A percentile compares a stretch with the other conserved stretches of the same genome.
Conservation (phyloP, 2,113 vertebrate species). For the Phalacrocorax brasilianus region DNA sequence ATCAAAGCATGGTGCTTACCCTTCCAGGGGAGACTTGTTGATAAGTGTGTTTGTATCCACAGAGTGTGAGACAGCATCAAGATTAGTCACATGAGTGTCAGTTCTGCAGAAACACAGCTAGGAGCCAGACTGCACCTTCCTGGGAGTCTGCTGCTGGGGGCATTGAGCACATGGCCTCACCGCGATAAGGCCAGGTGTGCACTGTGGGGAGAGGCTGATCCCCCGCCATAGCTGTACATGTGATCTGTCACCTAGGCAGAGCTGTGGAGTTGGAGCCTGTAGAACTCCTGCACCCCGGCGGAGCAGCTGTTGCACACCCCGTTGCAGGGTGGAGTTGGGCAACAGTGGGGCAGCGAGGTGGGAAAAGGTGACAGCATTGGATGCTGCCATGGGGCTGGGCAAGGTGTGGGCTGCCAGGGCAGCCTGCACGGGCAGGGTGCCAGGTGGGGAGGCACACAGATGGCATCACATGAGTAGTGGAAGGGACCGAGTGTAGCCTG, state of each 20-base stretch:
- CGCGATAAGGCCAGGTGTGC: rapidly evolving
- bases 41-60: background rate
- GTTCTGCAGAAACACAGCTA: background rate
- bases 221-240: rapidly evolving
- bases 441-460: background rate
- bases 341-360: no score
- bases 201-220: background rate
- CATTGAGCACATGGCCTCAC: rapidly evolving
- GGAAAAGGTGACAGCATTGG: background rate
- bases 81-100: background rate
- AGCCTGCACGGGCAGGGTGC: background rate
- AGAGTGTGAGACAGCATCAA: background rate
- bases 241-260: background rate
- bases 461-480: background rate
- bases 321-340: background rate
- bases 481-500: background rate
- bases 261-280: background rate
- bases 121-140: background rate
- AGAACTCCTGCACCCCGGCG: rapidly evolving
- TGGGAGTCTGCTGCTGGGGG: background rate
- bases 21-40: background rate
- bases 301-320: background rate
- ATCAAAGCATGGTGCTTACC: background rate
- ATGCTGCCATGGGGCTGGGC: background rate
- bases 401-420: background rate